A percentile compares a stretch with the other conserved stretches of the same genome.
Conservation (phyloP, 2,797 vertebrate species). For the Ceryle rudis region DNA sequence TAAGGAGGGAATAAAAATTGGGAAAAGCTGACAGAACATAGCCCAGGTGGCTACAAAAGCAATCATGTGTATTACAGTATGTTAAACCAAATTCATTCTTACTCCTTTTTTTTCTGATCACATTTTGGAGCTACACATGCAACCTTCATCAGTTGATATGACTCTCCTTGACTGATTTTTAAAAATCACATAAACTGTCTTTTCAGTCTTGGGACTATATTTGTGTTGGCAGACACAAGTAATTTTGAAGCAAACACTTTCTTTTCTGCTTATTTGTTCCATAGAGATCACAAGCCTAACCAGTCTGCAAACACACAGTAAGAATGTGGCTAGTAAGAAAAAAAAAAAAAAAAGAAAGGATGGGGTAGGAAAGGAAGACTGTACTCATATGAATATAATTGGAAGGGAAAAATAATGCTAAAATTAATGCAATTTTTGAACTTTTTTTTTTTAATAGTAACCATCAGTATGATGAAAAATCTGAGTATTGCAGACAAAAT, state of each 20-base stretch:
- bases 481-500: background rate
- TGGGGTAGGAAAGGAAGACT: background rate
- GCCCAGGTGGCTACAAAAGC: background rate
- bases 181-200: background rate
- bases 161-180: background rate
- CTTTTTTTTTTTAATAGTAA: background rate
- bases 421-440: background rate
- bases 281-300: background rate
- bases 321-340: background rate
- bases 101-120: background rate
- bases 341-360: background rate
- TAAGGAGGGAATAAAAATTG: background rate
- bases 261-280: background rate
- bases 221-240: background rate
- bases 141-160: background rate
- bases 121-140: background rate
- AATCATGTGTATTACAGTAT: background rate
- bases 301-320: background rate
- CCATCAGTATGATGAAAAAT: background rate
- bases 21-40: conserved; percentile 1
- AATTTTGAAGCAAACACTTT: background rate
- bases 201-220: background rate
- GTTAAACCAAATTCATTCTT: background rate
- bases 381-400: background rate
- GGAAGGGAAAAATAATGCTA: background rate